These are phyloP conservation scores for Papilio demoleus DNA, from an alignment of 2,888 invertebrate genomes.

Conservation along the genomic window DNA sequence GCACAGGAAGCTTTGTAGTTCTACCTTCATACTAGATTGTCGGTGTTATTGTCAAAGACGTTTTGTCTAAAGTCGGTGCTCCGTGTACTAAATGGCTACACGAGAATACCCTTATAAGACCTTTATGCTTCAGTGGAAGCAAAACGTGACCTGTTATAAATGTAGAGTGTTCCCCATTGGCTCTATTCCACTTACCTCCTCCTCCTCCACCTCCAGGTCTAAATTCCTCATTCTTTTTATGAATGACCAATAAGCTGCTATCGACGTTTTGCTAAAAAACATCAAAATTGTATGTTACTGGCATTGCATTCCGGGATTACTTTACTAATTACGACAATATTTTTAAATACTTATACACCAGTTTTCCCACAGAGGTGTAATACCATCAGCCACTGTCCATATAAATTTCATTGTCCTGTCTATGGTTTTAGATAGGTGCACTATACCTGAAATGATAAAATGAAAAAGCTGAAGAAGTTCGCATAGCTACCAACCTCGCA, in stretches of 20 bases:
- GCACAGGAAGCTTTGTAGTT: background rate
- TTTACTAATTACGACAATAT: too few species aligned
- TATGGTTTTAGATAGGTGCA: too few species aligned
- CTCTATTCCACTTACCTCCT: background rate
- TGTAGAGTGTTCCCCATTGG: background rate
- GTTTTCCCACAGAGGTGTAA: too few species aligned
- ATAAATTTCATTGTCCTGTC: too few species aligned
- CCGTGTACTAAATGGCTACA: background rate
- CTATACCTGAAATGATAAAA: too few species aligned
- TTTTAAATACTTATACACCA: too few species aligned
- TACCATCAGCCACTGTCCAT: too few species aligned
- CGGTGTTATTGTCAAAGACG: background rate
- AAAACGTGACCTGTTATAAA: conserved; percentile 8
- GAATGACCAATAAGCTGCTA: background rate
- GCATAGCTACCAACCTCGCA: too few species aligned
- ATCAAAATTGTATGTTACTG: background rate
- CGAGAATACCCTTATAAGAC: conserved; percentile 4
- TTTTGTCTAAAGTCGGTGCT: background rate
- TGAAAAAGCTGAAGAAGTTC: too few species aligned
- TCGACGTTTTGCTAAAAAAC: background rate
- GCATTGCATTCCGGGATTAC: background rate
- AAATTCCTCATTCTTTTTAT: background rate
- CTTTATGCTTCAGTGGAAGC: background rate
- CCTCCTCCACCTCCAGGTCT: too few species aligned
- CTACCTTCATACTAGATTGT: background rate